Evolutionary conservation across 2,797 vertebrate genomes (phyloP), one percentile per base, ranked within the genome.

Genomic region (Mus minutoides): DNA sequence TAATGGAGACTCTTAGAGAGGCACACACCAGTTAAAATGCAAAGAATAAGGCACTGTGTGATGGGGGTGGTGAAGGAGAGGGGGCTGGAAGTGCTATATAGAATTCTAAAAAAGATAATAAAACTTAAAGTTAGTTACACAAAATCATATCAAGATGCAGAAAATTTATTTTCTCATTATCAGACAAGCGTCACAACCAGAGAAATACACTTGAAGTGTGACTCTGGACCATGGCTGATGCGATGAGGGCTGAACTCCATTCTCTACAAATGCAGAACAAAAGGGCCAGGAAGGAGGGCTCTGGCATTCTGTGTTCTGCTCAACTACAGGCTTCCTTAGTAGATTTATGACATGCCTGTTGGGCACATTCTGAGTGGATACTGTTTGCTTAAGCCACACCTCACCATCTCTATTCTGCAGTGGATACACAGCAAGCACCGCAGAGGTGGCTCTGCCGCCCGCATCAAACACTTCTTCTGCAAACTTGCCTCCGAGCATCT

Each of bases 241-340:
- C 43, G 56, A 19, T 12, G 31, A 31, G 40, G 82, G n/a, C 43
- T 91, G 34, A 58, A 79, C 43, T 83, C 49, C 62, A 60, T 46
- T 56, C 54, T 86, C 37, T 83, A 54, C 85, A 69, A 52, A 86
- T 10, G 31, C 5, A n/a, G 49, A 85, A 24, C 3, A 21, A n/a
- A 69, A 90, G 86, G 73, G 78, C 83, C 82, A 92, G 64, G 67
- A 77, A 78, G 31, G 67, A 69, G 26, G 6, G 52, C 91, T 90
- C 92, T 52, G 9, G 4, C 19, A 69, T 86, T 83, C 85, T 85
- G 40, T 91, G 96, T 93, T 95, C 88, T 71, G 76, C 85, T 89
- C 69, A 60, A 67, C 19, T 43, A 69, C 75, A 46, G 24, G 76
- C n/a, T 9, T 56, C 86, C 69, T 69, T 58, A 77, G 90, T 60